Evolutionary conservation across 2,113 vertebrate species (phyloP).

Genomic region (Agelaius phoeniceus): DNA sequence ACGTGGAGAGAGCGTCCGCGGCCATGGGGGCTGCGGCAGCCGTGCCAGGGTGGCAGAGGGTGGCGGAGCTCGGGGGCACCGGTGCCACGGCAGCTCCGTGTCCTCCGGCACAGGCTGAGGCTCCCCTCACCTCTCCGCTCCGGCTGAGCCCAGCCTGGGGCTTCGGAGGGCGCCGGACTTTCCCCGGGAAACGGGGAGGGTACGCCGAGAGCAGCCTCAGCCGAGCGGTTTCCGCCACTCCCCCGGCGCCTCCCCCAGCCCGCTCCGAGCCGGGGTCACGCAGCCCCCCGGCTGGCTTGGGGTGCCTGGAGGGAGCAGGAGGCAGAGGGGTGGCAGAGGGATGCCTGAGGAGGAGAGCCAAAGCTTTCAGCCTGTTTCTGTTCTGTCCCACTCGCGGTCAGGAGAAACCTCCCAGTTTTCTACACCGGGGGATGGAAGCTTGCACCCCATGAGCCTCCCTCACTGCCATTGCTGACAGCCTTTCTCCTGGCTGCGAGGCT

Average conservation of each 20-base stretch:
- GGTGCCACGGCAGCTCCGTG: accelerated
- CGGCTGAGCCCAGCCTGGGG: accelerated
- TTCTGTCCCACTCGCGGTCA: background rate
- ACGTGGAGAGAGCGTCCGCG: accelerated
- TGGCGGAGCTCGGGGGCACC: background rate
- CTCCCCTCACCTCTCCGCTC: background rate
- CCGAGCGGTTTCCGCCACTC: background rate
- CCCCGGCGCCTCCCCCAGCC: background rate
- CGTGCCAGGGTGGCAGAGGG: background rate
- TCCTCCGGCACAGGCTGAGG: accelerated
- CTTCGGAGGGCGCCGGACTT: accelerated
- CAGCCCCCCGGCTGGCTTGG: background rate
- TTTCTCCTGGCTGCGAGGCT: accelerated
- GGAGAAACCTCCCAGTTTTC: background rate
- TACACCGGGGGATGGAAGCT: background rate
- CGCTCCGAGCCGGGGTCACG: background rate
- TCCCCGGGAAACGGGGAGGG: background rate
- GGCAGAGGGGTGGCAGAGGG: background rate
- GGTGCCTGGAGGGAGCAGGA: background rate
- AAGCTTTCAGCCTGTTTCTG: background rate
- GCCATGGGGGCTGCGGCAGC: background rate
- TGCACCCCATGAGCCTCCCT: background rate
- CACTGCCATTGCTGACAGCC: background rate
- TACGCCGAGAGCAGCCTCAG: background rate
- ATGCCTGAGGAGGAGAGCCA: accelerated